Evolutionary conservation across 2,113 vertebrate species (phyloP).

Genomic region (Maccullochella peelii): DNA sequence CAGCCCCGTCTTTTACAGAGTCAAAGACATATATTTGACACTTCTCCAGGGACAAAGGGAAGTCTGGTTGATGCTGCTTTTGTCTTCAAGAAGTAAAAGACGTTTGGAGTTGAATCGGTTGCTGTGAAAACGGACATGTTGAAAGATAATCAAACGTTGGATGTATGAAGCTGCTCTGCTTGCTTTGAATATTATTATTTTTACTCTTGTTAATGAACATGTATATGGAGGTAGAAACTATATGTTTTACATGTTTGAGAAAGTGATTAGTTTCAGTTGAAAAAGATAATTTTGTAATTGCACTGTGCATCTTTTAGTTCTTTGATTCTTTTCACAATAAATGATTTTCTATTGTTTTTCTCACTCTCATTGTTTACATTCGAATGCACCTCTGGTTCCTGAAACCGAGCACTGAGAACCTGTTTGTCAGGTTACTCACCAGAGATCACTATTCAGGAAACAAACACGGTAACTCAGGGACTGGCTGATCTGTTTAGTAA

Average conservation of each 20-base stretch:
- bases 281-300: neutral
- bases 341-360: neutral
- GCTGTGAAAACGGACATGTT: conserved; percentile 29
- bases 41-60: neutral
- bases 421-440: conserved; percentile 52
- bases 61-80: neutral
- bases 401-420: conserved; percentile 47
- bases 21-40: conserved; percentile 79
- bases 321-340: conserved; percentile 38
- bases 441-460: neutral
- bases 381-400: neutral
- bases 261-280: conserved; percentile 4
- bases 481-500: neutral
- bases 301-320: conserved; percentile 5
- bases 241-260: neutral
- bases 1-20: conserved; percentile 31
- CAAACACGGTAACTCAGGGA: conserved; percentile 38
- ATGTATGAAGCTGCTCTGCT: conserved; percentile 4
- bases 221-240: neutral
- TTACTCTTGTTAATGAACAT: neutral
- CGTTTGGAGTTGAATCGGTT: neutral
- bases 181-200: neutral
- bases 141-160: conserved; percentile 9
- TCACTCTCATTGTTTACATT: conserved; percentile 4
- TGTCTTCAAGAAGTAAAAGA: neutral